Percentiles rank a stretch among this genome's conserved stretches.
Conservation (phyloP, 2,888 invertebrate genomes). For the Tyria jacobaeae region DNA sequence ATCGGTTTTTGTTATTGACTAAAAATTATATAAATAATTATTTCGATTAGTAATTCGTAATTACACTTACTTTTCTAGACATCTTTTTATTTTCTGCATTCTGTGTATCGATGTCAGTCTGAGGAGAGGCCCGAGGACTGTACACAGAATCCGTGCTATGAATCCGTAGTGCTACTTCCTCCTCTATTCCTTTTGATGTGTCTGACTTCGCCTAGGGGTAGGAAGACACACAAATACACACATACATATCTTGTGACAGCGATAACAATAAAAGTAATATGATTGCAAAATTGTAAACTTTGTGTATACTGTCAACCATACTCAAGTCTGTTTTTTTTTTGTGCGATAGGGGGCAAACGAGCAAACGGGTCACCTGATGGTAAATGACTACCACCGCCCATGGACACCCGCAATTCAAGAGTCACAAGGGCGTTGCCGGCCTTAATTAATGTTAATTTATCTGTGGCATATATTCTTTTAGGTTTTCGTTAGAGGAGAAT, state of each 20-base stretch:
- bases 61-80: conserved; percentile 69
- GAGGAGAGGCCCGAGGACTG: conserved; percentile 67
- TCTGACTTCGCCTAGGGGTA: conserved; percentile 70
- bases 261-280: too few species aligned
- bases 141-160: conserved; percentile 75
- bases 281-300: neutral
- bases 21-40: neutral
- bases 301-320: too few species aligned
- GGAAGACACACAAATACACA: neutral
- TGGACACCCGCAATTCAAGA: too few species aligned
- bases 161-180: conserved; percentile 73
- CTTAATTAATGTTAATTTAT: too few species aligned
- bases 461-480: too few species aligned
- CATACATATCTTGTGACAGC: neutral
- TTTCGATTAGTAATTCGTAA: neutral
- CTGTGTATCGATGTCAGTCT: conserved; percentile 62
- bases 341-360: too few species aligned
- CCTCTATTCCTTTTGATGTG: conserved; percentile 64
- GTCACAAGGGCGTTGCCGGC: too few species aligned
- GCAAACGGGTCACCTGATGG: too few species aligned
- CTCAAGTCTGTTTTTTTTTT: too few species aligned
- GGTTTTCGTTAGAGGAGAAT: too few species aligned
- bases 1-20: neutral
- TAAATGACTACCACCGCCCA: too few species aligned
- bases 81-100: conserved; percentile 70